Percentiles rank a stretch among this genome's conserved stretches.
These are phyloP conservation scores for Drosophila lacteicornis DNA, from an alignment of 1,140 invertebrate genomes.

Conservation along the genomic window DNA sequence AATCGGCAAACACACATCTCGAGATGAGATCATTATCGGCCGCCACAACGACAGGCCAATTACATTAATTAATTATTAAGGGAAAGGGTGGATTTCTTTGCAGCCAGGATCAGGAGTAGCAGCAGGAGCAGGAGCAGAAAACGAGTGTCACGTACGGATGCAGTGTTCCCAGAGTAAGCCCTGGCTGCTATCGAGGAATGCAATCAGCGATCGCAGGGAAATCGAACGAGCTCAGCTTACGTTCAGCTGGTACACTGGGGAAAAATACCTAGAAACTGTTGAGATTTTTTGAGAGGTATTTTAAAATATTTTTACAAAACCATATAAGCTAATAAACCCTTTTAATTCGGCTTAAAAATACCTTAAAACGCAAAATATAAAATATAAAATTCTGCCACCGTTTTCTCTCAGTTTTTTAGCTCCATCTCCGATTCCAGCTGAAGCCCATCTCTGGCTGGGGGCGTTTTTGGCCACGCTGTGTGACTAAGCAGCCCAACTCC, in stretches of 20 bases:
- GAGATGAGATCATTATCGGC: slow-evolving; percentile 80
- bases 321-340: too few relatives aligned
- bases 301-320: too few relatives aligned
- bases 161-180: slow-evolving; percentile 68
- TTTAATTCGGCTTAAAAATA: not conserved
- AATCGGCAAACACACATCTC: slow-evolving; percentile 79
- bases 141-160: slow-evolving; percentile 74
- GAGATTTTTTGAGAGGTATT: not conserved
- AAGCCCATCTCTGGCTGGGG: slow-evolving; percentile 56
- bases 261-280: not conserved
- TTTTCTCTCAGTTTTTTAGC: slow-evolving; percentile 10
- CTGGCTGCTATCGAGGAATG: slow-evolving; percentile 70
- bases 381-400: rapidly evolving
- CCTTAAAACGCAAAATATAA: not conserved
- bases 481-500: slow-evolving; percentile 64
- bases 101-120: slow-evolving; percentile 20
- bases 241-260: slow-evolving; percentile 33
- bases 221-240: slow-evolving; percentile 63
- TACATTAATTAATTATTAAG: slow-evolving; percentile 85
- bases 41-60: slow-evolving; percentile 83
- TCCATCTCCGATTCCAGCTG: slow-evolving; percentile 19
- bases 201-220: slow-evolving; percentile 72
- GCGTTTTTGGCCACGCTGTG: slow-evolving; percentile 68
- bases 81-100: slow-evolving; percentile 1
- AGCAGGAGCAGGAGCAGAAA: slow-evolving; percentile 24